Evolutionary conservation across 2,113 vertebrate species (phyloP), one percentile per base, ranked within the genome.

Genomic region (Pseudopipra pipra): DNA sequence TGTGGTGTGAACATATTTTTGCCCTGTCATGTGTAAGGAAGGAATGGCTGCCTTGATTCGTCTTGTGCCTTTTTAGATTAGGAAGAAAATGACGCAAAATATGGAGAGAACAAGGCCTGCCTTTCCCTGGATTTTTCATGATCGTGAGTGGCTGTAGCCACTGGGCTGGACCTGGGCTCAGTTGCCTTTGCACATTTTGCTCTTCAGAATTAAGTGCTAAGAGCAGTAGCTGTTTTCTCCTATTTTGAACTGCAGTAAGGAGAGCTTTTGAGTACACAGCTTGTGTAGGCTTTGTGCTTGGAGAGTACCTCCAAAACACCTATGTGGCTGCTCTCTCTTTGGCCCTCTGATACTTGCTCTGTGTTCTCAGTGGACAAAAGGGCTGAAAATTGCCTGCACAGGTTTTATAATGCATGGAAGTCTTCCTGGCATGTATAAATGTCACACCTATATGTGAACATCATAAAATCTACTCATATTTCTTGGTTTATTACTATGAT

Each of bases 271-370:
- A 1, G 0, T 33, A 35, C 58, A 67, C 7, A 66, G 39, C 10
- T 28, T 15, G 2, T 31, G 11, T 44, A 78, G n/a, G 20, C 44
- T 75, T 59, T 23, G 9, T 56, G 20, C 49, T 52, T 71, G 13
- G 28, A 65, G 23, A 73, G 5, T 27, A 22, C 30, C 58, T 89
- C 41, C 62, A 44, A 35, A 93, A 65, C 18, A 83, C 12, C 15
- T 67, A 41, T 2, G 3, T 72, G 44, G 8, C 49, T 82, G 12
- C 28, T 71, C 15, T 80, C 23, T 43, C 31, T 55, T 67, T 2
- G 4, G 23, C 18, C 12, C 23, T 73, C 37, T 58, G 30, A 39
- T 11, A 2, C 11, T 43, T 2, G 1, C 23, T 55, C 0, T 37
- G 14, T 67, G 25, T 52, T 74, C 24, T 65, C 28, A n/a, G 25